phyloP scores from a whole-genome alignment of 2,888 invertebrate genomes.

The Drosophila quasianomalipes region DNA sequence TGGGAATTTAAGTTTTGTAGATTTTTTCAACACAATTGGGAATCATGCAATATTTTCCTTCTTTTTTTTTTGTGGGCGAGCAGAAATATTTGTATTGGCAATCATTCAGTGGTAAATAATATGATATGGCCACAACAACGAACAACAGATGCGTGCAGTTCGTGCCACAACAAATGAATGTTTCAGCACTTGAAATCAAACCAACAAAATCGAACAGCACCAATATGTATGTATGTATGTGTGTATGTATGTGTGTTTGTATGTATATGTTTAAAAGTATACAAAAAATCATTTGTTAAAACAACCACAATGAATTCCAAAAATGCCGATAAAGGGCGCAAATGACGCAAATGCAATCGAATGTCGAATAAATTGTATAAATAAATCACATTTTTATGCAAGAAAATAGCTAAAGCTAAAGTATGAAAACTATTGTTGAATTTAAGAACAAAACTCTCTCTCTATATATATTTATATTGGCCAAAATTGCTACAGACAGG shows the following conservation, averaged over 20 bases:
- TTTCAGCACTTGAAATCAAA: constrained; percentile 60
- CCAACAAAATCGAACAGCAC: constrained; percentile 15
- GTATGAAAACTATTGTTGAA: constrained; percentile 16
- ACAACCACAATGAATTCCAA: constrained; percentile 52
- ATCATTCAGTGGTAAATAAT: constrained; percentile 45
- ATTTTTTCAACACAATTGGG: constrained; percentile 10
- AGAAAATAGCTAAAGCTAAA: constrained; percentile 1
- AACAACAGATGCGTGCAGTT: constrained; percentile 69
- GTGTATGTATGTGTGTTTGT: too few relatives aligned
- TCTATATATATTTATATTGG: neutral
- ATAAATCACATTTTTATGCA: constrained; percentile 51
- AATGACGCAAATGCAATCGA: constrained; percentile 63
- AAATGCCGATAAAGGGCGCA: constrained; percentile 60
- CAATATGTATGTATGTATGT: neutral
- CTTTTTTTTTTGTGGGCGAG: neutral
- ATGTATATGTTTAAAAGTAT: constrained; percentile 27
- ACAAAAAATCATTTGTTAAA: constrained; percentile 56
- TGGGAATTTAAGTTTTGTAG: constrained; percentile 7
- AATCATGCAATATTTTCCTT: constrained; percentile 2
- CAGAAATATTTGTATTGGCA: constrained; percentile 45
- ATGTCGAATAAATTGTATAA: constrained; percentile 34
- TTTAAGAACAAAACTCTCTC: neutral
- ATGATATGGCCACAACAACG: constrained; percentile 30
- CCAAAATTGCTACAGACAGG: neutral
- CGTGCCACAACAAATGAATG: constrained; percentile 71